Conservation (phyloP, 2,888 invertebrate species). For the Quadroppia sp. region DNA sequence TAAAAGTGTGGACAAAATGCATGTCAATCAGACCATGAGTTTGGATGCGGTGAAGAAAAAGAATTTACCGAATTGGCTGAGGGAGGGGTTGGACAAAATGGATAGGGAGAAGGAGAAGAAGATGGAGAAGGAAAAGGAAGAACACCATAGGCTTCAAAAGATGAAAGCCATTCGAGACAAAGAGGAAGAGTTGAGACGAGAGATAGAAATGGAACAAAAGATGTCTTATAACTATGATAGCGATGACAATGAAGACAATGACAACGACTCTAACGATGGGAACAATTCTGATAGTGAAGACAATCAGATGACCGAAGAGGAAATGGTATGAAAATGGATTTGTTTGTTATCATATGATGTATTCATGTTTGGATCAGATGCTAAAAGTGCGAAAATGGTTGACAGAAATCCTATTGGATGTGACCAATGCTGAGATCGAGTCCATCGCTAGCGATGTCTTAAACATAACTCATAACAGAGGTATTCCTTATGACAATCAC, state of each 20-base stretch:
- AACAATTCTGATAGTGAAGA: slow-evolving; percentile 52
- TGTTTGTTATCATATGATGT: background rate
- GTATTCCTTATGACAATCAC: slow-evolving; percentile 54
- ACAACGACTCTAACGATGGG: slow-evolving; percentile 55
- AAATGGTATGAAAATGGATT: background rate
- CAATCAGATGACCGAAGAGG: background rate
- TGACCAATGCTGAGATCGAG: slow-evolving; percentile 83
- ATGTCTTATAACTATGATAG: background rate
- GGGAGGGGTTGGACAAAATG: slow-evolving; percentile 96
- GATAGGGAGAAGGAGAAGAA: slow-evolving; percentile 86
- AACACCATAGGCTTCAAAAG: slow-evolving; percentile 61
- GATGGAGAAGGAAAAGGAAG: slow-evolving; percentile 70
- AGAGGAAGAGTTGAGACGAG: slow-evolving; percentile 43
- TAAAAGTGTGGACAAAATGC: background rate
- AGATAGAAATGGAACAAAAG: slow-evolving; percentile 32
- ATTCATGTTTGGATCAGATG: background rate
- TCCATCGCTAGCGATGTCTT: slow-evolving; percentile 78
- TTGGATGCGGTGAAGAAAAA: slow-evolving; percentile 77
- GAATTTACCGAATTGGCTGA: slow-evolving; percentile 93
- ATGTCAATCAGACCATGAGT: slow-evolving; percentile 5
- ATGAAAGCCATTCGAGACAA: slow-evolving; percentile 50
- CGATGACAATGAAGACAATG: slow-evolving; percentile 6
- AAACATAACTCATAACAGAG: slow-evolving; percentile 71
- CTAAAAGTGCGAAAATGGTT: slow-evolving; percentile 64
- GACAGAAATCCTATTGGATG: slow-evolving; percentile 89